Percentiles rank a stretch among this genome's conserved stretches.
Conservation (phyloP, 2,797 vertebrate genomes). For the Todus mexicanus region DNA sequence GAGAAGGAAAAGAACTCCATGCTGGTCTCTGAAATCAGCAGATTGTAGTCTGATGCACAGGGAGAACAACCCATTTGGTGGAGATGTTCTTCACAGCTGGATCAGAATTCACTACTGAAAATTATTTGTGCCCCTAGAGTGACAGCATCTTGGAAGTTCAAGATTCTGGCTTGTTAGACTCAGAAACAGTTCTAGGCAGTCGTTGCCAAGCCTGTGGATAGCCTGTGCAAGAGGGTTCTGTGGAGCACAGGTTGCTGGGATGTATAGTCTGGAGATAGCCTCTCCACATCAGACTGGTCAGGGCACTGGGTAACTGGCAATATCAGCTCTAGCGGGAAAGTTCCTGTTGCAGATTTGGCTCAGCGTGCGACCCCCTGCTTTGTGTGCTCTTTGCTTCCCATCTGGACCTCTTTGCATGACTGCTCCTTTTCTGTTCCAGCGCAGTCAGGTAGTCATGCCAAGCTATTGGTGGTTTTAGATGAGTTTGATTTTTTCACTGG, state of each 20-base stretch:
- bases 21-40: not conserved
- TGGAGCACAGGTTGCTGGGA: not conserved
- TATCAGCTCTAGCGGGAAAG: not conserved
- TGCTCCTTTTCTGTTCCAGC: not conserved
- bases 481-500: not conserved
- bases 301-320: not conserved
- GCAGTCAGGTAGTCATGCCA: not conserved
- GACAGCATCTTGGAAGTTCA: not conserved
- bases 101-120: not conserved
- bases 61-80: not conserved
- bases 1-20: not conserved
- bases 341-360: not conserved
- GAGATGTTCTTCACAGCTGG: not conserved
- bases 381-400: not conserved
- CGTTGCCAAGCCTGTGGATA: not conserved
- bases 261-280: not conserved
- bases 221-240: not conserved
- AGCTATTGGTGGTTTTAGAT: not conserved
- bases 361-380: not conserved
- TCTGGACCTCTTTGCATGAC: not conserved
- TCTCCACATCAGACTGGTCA: not conserved
- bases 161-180: not conserved
- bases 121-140: not conserved
- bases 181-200: not conserved
- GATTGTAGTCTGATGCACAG: not conserved